A percentile compares a stretch with the other conserved stretches of the same genome.
Conservation (phyloP, 1,140 invertebrate species). For the Sinella curviseta region DNA sequence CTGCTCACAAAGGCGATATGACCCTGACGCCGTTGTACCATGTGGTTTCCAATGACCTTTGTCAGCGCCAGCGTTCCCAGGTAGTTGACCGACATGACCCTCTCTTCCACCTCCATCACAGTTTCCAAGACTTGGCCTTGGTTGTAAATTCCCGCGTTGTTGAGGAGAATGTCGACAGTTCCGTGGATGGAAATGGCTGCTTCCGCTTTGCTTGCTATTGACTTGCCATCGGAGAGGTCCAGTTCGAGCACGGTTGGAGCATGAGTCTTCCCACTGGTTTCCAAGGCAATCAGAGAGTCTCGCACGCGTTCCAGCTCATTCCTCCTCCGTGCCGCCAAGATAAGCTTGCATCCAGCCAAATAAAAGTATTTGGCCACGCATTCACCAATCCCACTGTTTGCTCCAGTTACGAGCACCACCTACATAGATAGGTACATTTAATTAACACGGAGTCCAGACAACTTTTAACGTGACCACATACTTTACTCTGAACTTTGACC, state of each 20-base stretch:
- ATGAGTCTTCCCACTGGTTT: slow-evolving; percentile 59
- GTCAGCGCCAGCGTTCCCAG: slow-evolving; percentile 87
- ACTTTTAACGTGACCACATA: too few relatives aligned
- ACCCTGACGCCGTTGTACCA: slow-evolving; percentile 75
- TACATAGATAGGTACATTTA: slow-evolving; percentile 57
- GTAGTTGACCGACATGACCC: slow-evolving; percentile 92
- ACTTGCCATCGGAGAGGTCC: slow-evolving; percentile 73
- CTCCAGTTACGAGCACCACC: slow-evolving; percentile 92
- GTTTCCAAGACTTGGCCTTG: slow-evolving; percentile 76
- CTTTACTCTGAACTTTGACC: too few relatives aligned
- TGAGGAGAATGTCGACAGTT: slow-evolving; percentile 83
- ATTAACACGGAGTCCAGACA: too few relatives aligned
- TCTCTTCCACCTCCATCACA: slow-evolving; percentile 76
- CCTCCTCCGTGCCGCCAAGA: slow-evolving; percentile 75
- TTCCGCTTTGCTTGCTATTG: slow-evolving; percentile 64
- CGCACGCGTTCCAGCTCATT: slow-evolving; percentile 79
- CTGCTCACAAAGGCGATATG: slow-evolving; percentile 88
- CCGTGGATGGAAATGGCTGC: slow-evolving; percentile 70
- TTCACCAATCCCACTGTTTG: slow-evolving; percentile 89
- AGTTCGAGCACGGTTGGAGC: slow-evolving; percentile 73
- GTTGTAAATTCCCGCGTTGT: slow-evolving; percentile 87
- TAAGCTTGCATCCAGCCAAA: slow-evolving; percentile 76
- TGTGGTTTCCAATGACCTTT: slow-evolving; percentile 81
- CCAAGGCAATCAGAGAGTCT: slow-evolving; percentile 62
- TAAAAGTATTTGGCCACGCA: slow-evolving; percentile 85